Evolutionary conservation across 1,140 invertebrate genomes (phyloP).

Genomic region (Bicyclus anynana): DNA sequence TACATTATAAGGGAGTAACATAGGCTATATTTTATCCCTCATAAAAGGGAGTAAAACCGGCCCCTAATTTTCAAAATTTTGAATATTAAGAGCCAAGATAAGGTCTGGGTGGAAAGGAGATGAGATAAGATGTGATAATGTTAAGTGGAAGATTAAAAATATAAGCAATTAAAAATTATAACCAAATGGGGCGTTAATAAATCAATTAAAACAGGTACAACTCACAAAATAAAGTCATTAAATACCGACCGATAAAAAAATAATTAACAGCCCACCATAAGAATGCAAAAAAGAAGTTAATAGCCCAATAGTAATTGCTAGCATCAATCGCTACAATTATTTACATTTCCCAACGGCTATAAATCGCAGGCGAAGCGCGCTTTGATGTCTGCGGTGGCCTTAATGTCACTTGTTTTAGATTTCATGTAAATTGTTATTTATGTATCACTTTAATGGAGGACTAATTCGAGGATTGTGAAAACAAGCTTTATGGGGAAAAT

Average conservation of each 20-base stretch:
- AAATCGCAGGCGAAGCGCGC: neutral
- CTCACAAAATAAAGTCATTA: neutral
- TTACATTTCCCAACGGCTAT: neutral
- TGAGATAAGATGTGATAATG: too few species aligned
- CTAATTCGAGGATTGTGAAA: conserved; percentile 8
- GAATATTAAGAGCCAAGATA: too few species aligned
- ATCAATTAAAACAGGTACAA: too few species aligned
- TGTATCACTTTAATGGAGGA: conserved; percentile 8
- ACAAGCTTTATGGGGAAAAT: conserved; percentile 9
- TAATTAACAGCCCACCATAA: neutral
- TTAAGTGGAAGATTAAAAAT: too few species aligned
- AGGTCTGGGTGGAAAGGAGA: too few species aligned
- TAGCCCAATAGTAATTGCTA: neutral
- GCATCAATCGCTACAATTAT: neutral
- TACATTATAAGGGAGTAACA: too few species aligned
- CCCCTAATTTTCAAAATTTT: too few species aligned
- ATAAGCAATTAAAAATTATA: too few species aligned
- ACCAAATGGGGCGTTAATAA: too few species aligned
- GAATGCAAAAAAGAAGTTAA: neutral
- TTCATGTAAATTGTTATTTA: conserved; percentile 8
- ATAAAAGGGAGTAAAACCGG: too few species aligned
- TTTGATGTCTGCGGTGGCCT: conserved; percentile 6
- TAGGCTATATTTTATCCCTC: too few species aligned
- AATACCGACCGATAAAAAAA: neutral
- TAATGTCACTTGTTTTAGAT: conserved; percentile 11